Conservation (phyloP, 2,113 vertebrate genomes). For the Saimiri boliviensis region DNA sequence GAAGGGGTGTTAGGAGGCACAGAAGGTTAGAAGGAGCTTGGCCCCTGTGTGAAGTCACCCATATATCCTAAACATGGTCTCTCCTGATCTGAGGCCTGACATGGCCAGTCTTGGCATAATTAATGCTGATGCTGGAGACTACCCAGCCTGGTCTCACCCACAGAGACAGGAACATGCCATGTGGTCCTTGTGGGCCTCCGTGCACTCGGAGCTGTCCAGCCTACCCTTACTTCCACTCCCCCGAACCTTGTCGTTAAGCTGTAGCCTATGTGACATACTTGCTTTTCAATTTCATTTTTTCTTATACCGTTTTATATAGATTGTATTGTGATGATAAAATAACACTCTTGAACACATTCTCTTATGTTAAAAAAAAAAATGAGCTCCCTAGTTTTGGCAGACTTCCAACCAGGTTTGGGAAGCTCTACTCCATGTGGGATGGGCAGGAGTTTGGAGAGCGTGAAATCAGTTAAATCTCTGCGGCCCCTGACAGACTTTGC, state of each 20-base stretch:
- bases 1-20: background rate
- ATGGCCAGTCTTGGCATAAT: background rate
- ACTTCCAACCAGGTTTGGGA: background rate
- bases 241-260: background rate
- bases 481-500: background rate
- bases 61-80: too few relatives aligned
- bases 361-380: background rate
- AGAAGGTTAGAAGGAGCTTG: background rate
- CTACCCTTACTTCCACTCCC: background rate
- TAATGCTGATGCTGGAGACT: background rate
- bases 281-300: background rate
- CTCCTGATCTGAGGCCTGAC: too few relatives aligned
- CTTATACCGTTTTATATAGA: background rate
- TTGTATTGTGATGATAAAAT: background rate
- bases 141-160: background rate
- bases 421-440: background rate
- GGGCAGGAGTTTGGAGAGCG: background rate
- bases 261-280: background rate
- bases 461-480: background rate
- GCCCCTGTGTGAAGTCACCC: background rate
- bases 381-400: background rate
- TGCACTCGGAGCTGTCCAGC: background rate
- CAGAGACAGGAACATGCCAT: accelerated
- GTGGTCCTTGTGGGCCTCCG: accelerated
- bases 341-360: background rate